These are phyloP conservation scores for Drosophila limbata DNA, from an alignment of 2,888 invertebrate genomes.

Conservation along the genomic window DNA sequence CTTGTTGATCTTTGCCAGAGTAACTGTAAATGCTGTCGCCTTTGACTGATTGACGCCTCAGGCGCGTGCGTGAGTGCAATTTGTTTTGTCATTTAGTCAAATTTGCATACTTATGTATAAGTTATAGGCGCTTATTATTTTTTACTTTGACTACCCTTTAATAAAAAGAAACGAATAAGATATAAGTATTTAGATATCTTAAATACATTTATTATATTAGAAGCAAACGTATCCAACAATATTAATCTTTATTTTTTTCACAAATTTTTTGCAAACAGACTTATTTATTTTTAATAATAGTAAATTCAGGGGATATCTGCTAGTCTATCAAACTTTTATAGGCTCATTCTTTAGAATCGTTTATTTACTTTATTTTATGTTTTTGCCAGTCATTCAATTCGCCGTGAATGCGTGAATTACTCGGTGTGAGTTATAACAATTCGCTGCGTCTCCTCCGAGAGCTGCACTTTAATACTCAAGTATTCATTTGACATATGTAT, in stretches of 20 bases:
- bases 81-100: slow-evolving; percentile 47
- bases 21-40: slow-evolving; percentile 53
- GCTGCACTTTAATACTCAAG: slow-evolving; percentile 46
- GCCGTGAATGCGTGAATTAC: slow-evolving; percentile 11
- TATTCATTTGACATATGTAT: slow-evolving; percentile 51
- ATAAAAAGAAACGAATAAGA: not conserved
- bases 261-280: no score
- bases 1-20: slow-evolving; percentile 43
- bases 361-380: slow-evolving; percentile 18
- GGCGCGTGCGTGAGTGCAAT: slow-evolving; percentile 57
- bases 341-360: not conserved
- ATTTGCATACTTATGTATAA: slow-evolving; percentile 53
- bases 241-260: not conserved
- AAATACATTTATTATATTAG: no score
- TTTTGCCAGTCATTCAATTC: slow-evolving; percentile 38
- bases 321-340: not conserved
- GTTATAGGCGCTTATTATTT: slow-evolving; percentile 14
- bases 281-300: no score
- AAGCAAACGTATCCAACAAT: not conserved
- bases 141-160: slow-evolving; percentile 25
- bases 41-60: slow-evolving; percentile 65
- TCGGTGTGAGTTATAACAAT: slow-evolving; percentile 30
- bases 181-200: no score
- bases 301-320: not conserved
- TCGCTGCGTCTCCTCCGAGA: slow-evolving; percentile 29